phyloP scores from a whole-genome alignment of 2,113 vertebrate genomes.

The Chlamydotis undulata region DNA sequence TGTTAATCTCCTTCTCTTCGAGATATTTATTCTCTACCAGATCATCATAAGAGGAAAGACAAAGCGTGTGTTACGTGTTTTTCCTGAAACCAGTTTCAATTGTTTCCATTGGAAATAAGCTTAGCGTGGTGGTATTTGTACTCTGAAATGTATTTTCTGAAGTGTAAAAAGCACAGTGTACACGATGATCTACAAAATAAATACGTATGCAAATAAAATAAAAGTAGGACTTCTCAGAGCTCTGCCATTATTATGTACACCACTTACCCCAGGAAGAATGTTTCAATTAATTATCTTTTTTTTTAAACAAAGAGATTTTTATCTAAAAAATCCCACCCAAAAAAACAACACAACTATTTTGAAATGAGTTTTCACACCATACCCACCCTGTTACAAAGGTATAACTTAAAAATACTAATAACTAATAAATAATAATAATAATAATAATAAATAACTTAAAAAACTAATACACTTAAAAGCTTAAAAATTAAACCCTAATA shows the following conservation, averaged over 20 bases:
- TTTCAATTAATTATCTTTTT: not conserved
- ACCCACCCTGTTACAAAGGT: not conserved
- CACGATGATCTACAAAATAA: not conserved
- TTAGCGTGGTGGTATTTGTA: not conserved
- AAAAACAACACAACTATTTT: not conserved
- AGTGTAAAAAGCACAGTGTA: not conserved
- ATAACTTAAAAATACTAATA: not conserved
- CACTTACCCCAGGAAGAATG: not conserved
- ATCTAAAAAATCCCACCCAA: not conserved
- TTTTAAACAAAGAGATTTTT: fast-evolving
- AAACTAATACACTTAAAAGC: not conserved
- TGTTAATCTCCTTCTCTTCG: not conserved
- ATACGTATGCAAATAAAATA: not conserved
- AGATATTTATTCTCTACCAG: not conserved
- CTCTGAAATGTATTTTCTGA: not conserved
- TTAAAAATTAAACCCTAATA: not conserved
- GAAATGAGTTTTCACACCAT: not conserved
- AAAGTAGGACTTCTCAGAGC: not conserved
- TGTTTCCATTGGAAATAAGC: not conserved
- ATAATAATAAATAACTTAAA: too few relatives aligned
- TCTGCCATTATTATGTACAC: not conserved
- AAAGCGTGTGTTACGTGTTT: not conserved
- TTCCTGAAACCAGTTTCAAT: not conserved
- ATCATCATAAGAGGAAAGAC: not conserved
- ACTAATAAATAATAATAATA: too few relatives aligned